Evolutionary conservation across 2,113 vertebrate genomes (phyloP).

Genomic region (Chloroceryle aenea): DNA sequence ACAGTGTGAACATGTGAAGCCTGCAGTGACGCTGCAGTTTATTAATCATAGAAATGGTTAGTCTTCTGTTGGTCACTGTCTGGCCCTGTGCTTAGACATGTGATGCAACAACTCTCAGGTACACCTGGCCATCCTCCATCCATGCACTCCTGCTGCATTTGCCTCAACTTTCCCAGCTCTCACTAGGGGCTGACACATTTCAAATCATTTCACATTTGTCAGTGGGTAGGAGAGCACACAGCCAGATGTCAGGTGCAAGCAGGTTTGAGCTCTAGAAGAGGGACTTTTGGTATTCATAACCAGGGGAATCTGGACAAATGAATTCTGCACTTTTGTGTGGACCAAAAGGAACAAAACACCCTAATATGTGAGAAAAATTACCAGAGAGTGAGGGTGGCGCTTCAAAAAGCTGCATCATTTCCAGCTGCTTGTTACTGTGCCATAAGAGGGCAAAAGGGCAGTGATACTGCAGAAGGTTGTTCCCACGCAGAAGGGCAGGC

Average conservation of each 20-base stretch:
- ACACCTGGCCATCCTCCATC: fast-evolving
- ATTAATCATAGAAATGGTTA: background rate
- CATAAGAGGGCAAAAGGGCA: background rate
- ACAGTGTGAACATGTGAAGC: background rate
- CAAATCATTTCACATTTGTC: background rate
- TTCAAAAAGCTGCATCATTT: background rate
- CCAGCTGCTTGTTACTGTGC: background rate
- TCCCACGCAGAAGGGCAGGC: background rate
- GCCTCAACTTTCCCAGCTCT: background rate
- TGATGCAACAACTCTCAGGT: background rate
- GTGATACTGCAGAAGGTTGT: background rate
- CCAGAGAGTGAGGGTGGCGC: background rate
- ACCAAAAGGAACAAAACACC: background rate
- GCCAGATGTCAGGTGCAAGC: background rate
- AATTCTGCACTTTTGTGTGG: background rate
- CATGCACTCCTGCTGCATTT: background rate
- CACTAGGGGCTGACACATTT: background rate
- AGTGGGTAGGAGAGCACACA: background rate
- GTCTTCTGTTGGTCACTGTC: background rate
- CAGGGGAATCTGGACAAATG: background rate
- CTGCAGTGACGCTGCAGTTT: background rate
- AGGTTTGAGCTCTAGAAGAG: background rate
- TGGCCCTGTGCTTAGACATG: background rate
- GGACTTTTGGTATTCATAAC: background rate
- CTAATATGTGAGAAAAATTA: background rate